Base-by-base conservation (phyloP, 2,888 invertebrate species). In the Caenorhabditis macrosperma region DNA sequence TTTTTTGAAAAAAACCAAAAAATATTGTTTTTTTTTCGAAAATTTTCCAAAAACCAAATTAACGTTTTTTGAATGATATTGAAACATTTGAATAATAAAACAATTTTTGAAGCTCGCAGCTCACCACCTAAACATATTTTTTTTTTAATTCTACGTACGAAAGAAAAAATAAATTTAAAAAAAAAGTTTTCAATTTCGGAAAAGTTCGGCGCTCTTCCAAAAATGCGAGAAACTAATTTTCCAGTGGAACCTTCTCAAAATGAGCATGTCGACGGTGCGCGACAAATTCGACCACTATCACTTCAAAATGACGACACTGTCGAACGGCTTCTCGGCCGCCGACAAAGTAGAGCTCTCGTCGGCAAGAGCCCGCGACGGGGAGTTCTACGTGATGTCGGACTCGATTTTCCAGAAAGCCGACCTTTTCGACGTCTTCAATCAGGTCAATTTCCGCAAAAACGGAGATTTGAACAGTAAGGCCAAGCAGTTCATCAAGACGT, bases 161-260 rank as follows among this genome's bases (percentile, higher is more conserved):
- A n/a, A n/a, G n/a, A n/a, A n/a, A n/a, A n/a, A n/a, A n/a, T n/a
- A n/a, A n/a, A n/a, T n/a, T n/a, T n/a, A n/a, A n/a, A n/a, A n/a
- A n/a, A n/a, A n/a, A n/a, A n/a, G n/a, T n/a, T n/a, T n/a, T n/a
- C n/a, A n/a, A n/a, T 48, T 48, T 4, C 24, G 33, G 7, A 17
- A 54, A 50, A 50, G 22, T 24, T 50, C 4, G 17, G 26, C 52
- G 20, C n/a, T 28, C 24, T 46, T 48, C n/a, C 5, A 20, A 50
- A 50, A 41, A 38, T 26, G 7, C 41, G 12, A n/a, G n/a, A n/a
- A n/a, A n/a, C 41, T 28, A 26, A 41, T 33, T 64, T 50, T 75
- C 38, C 64, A 77, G 77, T 78, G 78, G 78, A 78, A 78, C 38
- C 35, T 78, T 10, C 41, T 78, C 12, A 78, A 78, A 63, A n/a